Conservation (phyloP, 1,140 invertebrate genomes). For the Cydia splendana region DNA sequence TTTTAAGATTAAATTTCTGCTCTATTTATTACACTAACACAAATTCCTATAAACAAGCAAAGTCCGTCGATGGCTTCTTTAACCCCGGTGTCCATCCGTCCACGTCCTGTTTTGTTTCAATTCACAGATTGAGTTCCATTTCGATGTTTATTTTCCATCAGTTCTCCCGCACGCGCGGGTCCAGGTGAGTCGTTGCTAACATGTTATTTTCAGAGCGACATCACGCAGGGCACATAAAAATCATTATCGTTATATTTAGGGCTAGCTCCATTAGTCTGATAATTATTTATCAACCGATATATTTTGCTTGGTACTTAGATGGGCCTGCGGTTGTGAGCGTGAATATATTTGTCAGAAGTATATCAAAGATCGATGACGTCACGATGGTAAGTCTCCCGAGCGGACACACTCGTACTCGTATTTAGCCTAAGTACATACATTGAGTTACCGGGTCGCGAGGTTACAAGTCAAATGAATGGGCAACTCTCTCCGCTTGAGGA, state of each 20-base stretch:
- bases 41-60: constrained; percentile 75
- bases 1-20: constrained; percentile 41
- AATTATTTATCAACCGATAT: constrained; percentile 62
- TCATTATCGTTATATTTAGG: constrained; percentile 47
- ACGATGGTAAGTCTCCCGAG: constrained; percentile 93
- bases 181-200: constrained; percentile 23
- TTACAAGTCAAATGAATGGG: constrained; percentile 79
- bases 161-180: background rate
- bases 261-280: constrained; percentile 54
- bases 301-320: constrained; percentile 85
- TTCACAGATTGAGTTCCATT: constrained; percentile 28
- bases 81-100: constrained; percentile 31
- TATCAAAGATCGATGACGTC: constrained; percentile 99
- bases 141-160: constrained; percentile 27
- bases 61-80: constrained; percentile 45
- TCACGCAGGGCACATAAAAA: constrained; percentile 15
- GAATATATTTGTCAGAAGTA: constrained; percentile 98
- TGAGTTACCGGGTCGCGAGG: constrained; percentile 58
- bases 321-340: constrained; percentile 94
- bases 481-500: constrained; percentile 68
- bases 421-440: constrained; percentile 56
- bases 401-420: constrained; percentile 63
- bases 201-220: constrained; percentile 24
- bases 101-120: constrained; percentile 20
- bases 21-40: constrained; percentile 65